These are phyloP conservation scores for Diplolepis rosae DNA, from an alignment of 2,888 invertebrate species.

Conservation along the genomic window DNA sequence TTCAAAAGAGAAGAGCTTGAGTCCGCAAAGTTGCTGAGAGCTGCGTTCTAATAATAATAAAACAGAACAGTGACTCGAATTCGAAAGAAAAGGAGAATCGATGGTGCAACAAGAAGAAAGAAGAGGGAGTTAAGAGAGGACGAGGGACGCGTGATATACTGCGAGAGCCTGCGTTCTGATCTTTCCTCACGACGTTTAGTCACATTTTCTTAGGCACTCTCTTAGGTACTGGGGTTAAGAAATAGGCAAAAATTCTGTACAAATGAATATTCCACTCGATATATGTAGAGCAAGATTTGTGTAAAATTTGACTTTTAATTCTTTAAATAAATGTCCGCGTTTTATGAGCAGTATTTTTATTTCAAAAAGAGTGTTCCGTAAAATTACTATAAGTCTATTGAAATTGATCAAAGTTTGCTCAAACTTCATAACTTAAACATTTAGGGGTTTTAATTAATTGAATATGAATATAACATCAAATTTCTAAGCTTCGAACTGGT, in stretches of 20 bases:
- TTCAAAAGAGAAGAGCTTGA: conserved; percentile 1
- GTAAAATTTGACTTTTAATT: too few species aligned
- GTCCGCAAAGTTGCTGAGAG: not conserved
- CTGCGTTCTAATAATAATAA: conserved; percentile 33
- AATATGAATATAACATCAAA: too few species aligned
- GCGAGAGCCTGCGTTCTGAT: conserved; percentile 64
- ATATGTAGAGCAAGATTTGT: too few species aligned
- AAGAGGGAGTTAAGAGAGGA: conserved; percentile 37
- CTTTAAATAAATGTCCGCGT: too few species aligned
- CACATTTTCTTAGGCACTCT: conserved; percentile 51
- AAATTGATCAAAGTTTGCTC: too few species aligned
- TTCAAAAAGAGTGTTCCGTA: too few species aligned
- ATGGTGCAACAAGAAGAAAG: conserved; percentile 37
- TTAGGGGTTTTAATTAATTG: too few species aligned
- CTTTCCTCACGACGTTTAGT: conserved; percentile 63
- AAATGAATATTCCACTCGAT: conserved; percentile 11
- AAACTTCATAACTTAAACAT: too few species aligned
- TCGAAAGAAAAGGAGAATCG: conserved; percentile 13
- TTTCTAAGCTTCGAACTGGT: too few species aligned
- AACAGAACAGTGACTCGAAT: conserved; percentile 34
- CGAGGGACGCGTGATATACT: conserved; percentile 60
- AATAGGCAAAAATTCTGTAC: conserved; percentile 12
- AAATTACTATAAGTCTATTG: too few species aligned
- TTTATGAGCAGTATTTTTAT: too few species aligned
- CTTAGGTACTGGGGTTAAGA: conserved; percentile 15